Percentiles rank a stretch among this genome's conserved stretches.
phyloP scores from a whole-genome alignment of 2,113 vertebrate species.

The Mustelus asterias region DNA sequence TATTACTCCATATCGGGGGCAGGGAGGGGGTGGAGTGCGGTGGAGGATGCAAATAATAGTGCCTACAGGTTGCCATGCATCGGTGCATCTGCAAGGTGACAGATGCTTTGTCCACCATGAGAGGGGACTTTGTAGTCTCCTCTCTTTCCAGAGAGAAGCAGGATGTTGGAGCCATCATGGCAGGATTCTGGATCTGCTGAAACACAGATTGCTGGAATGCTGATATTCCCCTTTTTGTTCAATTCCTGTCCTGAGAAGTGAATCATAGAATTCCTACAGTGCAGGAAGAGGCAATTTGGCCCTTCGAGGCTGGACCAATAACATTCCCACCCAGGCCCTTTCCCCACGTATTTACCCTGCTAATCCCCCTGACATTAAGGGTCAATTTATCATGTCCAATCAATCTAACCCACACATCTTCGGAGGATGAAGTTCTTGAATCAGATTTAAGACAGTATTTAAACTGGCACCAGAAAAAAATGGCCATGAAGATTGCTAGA shows the following conservation, averaged over 20 bases:
- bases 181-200: background rate
- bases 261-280: no score
- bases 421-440: background rate
- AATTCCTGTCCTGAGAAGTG: background rate
- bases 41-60: background rate
- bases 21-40: background rate
- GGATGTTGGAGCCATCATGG: background rate
- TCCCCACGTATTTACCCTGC: no score
- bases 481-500: background rate
- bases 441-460: background rate
- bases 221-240: background rate
- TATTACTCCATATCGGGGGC: no score
- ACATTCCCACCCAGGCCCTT: no score
- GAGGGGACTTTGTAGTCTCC: background rate
- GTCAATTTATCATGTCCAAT: no score
- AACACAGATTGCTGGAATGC: background rate
- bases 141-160: background rate
- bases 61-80: background rate
- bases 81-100: background rate
- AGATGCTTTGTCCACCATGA: background rate
- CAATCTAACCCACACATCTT: no score
- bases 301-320: no score
- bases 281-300: no score
- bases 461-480: background rate
- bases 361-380: no score